phyloP scores from a whole-genome alignment of 2,797 vertebrate genomes.

The Diglossa cyanea region DNA sequence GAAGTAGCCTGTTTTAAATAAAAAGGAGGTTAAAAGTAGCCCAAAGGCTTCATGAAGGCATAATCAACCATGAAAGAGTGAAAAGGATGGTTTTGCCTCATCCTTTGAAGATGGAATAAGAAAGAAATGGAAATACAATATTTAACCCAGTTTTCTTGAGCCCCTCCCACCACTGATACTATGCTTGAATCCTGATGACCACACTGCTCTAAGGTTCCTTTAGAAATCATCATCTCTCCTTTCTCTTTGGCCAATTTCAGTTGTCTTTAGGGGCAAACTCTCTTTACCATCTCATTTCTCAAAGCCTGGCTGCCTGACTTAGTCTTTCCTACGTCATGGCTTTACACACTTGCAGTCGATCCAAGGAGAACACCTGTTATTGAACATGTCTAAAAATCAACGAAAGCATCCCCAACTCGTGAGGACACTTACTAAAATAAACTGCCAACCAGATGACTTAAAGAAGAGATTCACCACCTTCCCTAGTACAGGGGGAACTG shows the following conservation, averaged over 20 bases:
- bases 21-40: neutral
- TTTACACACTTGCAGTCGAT: neutral
- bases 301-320: neutral
- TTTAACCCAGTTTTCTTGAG: neutral
- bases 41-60: neutral
- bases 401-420: neutral
- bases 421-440: neutral
- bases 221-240: neutral
- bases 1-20: neutral
- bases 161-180: neutral
- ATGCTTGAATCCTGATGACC: neutral
- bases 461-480: neutral
- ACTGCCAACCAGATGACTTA: neutral
- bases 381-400: neutral
- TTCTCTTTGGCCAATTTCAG: neutral
- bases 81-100: neutral
- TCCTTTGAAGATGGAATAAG: neutral
- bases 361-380: neutral
- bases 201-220: neutral
- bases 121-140: neutral
- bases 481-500: neutral
- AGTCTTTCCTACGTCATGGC: neutral
- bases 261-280: neutral
- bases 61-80: neutral
- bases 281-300: neutral